Evolutionary conservation across 2,113 vertebrate genomes (phyloP).

Genomic region (Gallinago jamesoni): DNA sequence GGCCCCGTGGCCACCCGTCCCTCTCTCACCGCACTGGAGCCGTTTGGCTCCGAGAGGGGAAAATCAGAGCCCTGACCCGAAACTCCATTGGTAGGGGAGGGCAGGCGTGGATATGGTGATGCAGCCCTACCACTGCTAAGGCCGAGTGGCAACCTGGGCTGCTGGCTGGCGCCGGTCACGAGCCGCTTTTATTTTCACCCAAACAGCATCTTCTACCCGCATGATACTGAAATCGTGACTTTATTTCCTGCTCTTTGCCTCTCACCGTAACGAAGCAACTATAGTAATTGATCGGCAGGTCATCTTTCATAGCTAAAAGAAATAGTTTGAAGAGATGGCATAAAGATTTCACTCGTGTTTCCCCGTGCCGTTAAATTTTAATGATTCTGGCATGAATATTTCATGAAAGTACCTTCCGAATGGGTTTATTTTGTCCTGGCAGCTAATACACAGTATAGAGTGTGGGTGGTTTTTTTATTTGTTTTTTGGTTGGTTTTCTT

Average conservation of each 20-base stretch:
- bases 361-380: constrained; percentile 20
- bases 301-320: not conserved
- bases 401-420: constrained; percentile 37
- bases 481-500: not conserved
- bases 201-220: not conserved
- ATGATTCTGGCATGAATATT: constrained; percentile 31
- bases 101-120: not conserved
- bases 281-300: not conserved
- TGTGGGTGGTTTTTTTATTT: not conserved
- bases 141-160: rapidly evolving
- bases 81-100: not conserved
- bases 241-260: not conserved
- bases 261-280: not conserved
- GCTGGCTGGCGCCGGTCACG: not conserved
- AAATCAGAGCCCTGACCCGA: not conserved
- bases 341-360: not conserved
- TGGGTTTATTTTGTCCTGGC: constrained; percentile 14
- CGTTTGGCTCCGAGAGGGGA: not conserved
- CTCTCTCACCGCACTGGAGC: not conserved
- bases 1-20: rapidly evolving
- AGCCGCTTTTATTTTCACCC: not conserved
- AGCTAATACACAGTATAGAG: not conserved
- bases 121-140: not conserved
- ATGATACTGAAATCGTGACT: not conserved
- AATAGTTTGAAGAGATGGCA: not conserved